phyloP scores from a whole-genome alignment of 2,797 vertebrate genomes.

The Bradypodion pumilum region DNA sequence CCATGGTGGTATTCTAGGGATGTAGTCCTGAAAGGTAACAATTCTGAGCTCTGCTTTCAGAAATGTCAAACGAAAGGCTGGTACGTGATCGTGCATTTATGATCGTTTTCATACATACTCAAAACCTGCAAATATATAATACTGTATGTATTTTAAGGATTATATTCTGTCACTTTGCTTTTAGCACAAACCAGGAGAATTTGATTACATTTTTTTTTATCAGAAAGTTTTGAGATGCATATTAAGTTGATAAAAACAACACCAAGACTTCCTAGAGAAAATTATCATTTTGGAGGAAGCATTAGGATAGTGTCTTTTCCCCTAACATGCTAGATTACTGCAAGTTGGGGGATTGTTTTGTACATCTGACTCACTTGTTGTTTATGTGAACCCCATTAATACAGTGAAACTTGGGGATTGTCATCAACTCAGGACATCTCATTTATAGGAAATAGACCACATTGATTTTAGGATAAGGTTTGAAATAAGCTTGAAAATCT shows the following conservation, averaged over 20 bases:
- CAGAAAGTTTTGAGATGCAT: not conserved
- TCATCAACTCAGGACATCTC: not conserved
- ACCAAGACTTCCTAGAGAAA: not conserved
- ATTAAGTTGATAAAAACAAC: too few relatives aligned
- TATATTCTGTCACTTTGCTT: not conserved
- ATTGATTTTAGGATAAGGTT: not conserved
- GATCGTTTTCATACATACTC: not conserved
- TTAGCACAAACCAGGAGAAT: not conserved
- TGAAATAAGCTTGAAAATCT: not conserved
- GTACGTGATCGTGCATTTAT: not conserved
- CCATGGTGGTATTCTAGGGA: not conserved
- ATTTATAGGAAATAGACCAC: not conserved
- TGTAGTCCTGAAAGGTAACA: not conserved
- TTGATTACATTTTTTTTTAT: not conserved
- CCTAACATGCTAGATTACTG: not conserved
- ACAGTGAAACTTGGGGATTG: too few relatives aligned
- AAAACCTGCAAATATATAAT: too few relatives aligned
- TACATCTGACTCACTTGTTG: not conserved
- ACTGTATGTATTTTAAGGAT: not conserved
- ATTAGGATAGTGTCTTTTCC: too few relatives aligned
- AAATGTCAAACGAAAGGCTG: too few relatives aligned
- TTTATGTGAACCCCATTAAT: not conserved
- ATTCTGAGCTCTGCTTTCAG: not conserved
- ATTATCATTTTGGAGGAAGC: not conserved
- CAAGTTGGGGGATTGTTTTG: not conserved